Evolutionary conservation across 2,888 invertebrate genomes (phyloP).

Genomic region (Parochlus steinenii): DNA sequence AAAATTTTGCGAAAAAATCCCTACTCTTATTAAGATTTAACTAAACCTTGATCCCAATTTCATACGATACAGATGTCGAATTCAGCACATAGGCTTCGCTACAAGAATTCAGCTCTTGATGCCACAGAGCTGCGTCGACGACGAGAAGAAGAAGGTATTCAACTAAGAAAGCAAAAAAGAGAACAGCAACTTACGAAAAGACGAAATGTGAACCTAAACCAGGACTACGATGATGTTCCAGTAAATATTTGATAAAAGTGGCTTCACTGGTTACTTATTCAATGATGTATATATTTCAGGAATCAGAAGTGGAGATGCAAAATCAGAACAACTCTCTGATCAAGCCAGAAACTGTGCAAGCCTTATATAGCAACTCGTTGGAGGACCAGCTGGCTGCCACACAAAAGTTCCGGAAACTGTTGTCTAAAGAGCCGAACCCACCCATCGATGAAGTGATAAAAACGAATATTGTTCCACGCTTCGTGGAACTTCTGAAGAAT

Average conservation of each 20-base stretch:
- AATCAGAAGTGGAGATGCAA: conserved; percentile 5
- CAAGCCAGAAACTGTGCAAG: conserved; percentile 69
- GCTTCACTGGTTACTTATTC: conserved; percentile 2
- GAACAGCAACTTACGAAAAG: conserved; percentile 89
- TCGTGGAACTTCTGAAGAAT: conserved; percentile 79
- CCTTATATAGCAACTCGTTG: conserved; percentile 57
- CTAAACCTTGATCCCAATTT: too few species aligned
- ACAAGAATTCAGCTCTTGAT: conserved; percentile 86
- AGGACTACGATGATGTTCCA: conserved; percentile 22
- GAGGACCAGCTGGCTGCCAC: conserved; percentile 73
- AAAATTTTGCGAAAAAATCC: too few species aligned
- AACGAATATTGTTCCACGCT: conserved; percentile 85
- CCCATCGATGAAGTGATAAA: conserved; percentile 93
- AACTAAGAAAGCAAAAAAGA: conserved; percentile 85
- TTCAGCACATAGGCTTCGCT: conserved; percentile 71
- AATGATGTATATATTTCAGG: too few species aligned
- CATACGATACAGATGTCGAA: conserved; percentile 53
- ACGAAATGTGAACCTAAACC: conserved; percentile 53
- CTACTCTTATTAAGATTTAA: too few species aligned
- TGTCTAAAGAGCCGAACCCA: conserved; percentile 90
- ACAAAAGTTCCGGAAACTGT: conserved; percentile 81
- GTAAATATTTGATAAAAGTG: conserved; percentile 1
- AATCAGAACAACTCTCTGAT: conserved; percentile 35
- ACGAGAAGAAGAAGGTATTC: conserved; percentile 91
- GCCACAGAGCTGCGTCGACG: conserved; percentile 81